phyloP scores from a whole-genome alignment of 2,888 invertebrate genomes.

The Agrochola lota region DNA sequence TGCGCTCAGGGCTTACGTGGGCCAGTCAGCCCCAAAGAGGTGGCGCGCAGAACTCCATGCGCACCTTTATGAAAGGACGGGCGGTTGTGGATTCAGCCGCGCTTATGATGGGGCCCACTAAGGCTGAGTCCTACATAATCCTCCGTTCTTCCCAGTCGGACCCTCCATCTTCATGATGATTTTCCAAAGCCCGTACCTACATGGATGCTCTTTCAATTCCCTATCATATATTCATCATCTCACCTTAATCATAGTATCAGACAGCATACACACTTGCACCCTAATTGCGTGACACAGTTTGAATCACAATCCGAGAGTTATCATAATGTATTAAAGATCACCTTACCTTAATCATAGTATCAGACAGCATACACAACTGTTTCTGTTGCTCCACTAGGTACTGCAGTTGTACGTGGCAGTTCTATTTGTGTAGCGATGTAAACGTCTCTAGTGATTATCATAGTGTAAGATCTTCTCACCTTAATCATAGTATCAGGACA shows the following conservation, averaged over 20 bases:
- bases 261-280: too few relatives aligned
- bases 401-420: constrained; percentile 92
- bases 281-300: too few relatives aligned
- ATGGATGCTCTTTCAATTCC: background rate
- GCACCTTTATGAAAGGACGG: too few relatives aligned
- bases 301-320: too few relatives aligned
- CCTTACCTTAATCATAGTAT: constrained; percentile 91
- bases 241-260: constrained; percentile 92
- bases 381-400: constrained; percentile 94
- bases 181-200: background rate
- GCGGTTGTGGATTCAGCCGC: background rate
- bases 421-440: constrained; percentile 90
- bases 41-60: background rate
- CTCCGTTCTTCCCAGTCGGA: background rate
- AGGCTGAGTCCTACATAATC: background rate
- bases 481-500: constrained; percentile 93
- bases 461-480: constrained; percentile 25
- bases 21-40: background rate
- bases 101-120: background rate
- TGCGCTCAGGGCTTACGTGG: background rate
- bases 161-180: background rate
- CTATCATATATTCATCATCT: background rate
- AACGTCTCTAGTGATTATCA: constrained; percentile 76
- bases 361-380: constrained; percentile 93
- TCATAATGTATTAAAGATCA: too few relatives aligned